phyloP scores from a whole-genome alignment of 1,140 invertebrate species.

The Theocolax elegans region DNA sequence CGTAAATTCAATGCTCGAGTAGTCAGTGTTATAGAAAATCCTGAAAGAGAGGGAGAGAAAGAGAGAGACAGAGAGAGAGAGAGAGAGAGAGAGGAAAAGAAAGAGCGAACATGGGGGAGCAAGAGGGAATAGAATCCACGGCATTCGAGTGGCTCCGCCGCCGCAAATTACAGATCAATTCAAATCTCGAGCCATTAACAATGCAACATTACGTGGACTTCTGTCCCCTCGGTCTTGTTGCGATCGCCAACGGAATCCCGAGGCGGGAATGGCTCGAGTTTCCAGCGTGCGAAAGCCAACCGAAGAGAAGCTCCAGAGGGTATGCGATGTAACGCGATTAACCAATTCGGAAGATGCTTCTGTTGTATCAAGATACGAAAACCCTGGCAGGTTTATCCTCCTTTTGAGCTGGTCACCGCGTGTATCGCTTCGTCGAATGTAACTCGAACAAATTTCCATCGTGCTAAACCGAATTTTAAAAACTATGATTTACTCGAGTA shows the following conservation, averaged over 20 bases:
- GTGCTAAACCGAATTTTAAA: too few relatives aligned
- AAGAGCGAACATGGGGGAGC: not conserved
- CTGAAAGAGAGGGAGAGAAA: not conserved
- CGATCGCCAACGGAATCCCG: not conserved
- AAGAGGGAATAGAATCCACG: not conserved
- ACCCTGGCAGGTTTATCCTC: not conserved
- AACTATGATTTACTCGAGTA: too few relatives aligned
- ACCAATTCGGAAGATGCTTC: not conserved
- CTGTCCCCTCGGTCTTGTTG: not conserved
- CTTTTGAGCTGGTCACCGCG: too few relatives aligned
- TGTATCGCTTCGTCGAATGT: too few relatives aligned
- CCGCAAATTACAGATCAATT: constrained; percentile 18
- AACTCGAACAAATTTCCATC: too few relatives aligned
- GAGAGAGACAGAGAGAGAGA: not conserved
- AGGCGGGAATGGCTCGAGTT: not conserved
- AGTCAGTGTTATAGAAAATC: too few relatives aligned
- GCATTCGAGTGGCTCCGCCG: not conserved
- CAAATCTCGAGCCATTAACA: constrained; percentile 7
- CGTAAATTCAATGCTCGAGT: too few relatives aligned
- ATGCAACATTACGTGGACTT: not conserved
- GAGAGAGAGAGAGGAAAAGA: not conserved
- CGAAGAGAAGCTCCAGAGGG: not conserved
- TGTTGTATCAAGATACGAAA: not conserved
- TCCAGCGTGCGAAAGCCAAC: not conserved
- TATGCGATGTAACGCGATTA: not conserved